phyloP scores from a whole-genome alignment of 2,797 vertebrate genomes.

The Vireo griseus region DNA sequence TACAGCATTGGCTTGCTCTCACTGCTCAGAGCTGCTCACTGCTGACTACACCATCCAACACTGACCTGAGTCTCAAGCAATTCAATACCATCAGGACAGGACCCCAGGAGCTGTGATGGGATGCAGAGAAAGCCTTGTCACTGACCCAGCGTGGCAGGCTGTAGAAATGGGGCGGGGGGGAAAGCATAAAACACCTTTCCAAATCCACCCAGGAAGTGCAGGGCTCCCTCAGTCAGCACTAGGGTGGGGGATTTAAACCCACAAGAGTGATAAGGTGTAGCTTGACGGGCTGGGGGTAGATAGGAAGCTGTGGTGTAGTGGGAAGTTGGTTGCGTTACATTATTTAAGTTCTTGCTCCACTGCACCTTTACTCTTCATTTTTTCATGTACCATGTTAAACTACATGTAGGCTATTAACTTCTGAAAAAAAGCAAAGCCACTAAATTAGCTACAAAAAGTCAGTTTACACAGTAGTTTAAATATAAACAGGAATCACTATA shows the following conservation, averaged over 20 bases:
- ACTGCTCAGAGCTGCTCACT: conserved; percentile 44
- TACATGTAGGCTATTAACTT: fast-evolving
- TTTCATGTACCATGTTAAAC: not conserved
- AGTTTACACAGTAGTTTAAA: not conserved
- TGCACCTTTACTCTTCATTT: not conserved
- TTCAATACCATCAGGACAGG: not conserved
- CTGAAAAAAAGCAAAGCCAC: not conserved
- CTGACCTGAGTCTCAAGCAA: not conserved
- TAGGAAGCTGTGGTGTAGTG: not conserved
- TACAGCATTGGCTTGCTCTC: not conserved
- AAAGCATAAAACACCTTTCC: not conserved
- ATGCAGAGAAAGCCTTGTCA: fast-evolving
- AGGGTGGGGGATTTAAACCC: not conserved
- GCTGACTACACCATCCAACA: not conserved
- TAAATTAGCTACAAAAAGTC: not conserved
- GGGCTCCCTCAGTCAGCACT: too few species aligned
- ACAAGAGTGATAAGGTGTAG: too few species aligned
- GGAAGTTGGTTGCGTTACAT: not conserved
- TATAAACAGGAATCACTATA: not conserved
- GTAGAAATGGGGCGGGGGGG: fast-evolving
- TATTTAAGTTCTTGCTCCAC: not conserved
- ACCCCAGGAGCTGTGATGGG: not conserved
- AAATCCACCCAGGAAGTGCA: not conserved
- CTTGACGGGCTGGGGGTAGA: not conserved
- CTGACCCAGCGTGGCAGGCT: fast-evolving